These are phyloP conservation scores for Melanerpes aurifrons DNA, from an alignment of 2,113 vertebrate genomes.

Conservation along the genomic window DNA sequence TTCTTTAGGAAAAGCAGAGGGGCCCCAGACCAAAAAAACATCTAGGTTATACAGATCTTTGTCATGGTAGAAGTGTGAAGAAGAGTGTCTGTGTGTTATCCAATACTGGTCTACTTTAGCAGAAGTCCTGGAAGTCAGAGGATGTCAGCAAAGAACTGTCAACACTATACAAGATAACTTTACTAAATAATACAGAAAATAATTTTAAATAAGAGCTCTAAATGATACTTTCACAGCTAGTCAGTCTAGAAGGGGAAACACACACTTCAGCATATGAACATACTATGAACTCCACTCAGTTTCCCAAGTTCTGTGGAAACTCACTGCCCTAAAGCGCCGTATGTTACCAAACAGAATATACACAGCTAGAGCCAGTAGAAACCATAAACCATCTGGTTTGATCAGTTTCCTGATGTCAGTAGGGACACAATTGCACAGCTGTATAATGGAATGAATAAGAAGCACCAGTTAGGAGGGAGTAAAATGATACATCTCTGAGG, in stretches of 20 bases:
- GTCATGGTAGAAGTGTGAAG: background rate
- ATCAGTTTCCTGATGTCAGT: background rate
- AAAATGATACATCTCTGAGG: background rate
- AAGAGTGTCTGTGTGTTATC: background rate
- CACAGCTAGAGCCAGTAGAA: constrained; percentile 10
- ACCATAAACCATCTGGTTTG: constrained; percentile 52
- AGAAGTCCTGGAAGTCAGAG: background rate
- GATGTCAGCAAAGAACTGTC: background rate
- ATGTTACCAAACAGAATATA: constrained; percentile 16
- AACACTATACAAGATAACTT: background rate
- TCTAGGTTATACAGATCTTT: background rate
- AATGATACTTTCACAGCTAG: background rate
- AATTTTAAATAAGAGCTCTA: background rate
- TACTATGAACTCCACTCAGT: background rate
- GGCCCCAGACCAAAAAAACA: background rate
- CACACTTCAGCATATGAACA: background rate
- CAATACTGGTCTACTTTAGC: background rate
- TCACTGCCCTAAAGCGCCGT: background rate
- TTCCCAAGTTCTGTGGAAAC: background rate
- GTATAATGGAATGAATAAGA: background rate
- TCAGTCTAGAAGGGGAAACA: background rate
- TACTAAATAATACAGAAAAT: background rate
- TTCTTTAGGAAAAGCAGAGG: background rate
- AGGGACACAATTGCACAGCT: constrained; percentile 25
- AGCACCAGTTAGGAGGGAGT: background rate